phyloP scores from a whole-genome alignment of 2,113 vertebrate genomes.

The Carassius auratus region DNA sequence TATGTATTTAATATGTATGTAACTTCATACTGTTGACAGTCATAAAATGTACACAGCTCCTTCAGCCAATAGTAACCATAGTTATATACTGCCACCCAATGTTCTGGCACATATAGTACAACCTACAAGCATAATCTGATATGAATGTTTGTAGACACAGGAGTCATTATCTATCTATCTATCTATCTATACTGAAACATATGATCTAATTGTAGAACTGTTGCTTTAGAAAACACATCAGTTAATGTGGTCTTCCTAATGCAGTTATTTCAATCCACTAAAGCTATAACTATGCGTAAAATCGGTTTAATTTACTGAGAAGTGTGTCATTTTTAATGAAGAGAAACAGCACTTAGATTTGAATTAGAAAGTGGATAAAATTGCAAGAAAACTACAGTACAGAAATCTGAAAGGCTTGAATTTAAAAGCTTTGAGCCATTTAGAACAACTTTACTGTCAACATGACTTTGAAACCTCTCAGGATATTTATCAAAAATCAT shows the following conservation, averaged over 20 bases:
- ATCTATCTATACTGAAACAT: not conserved
- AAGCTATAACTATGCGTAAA: not conserved
- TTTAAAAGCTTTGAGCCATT: not conserved
- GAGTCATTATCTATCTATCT: not conserved
- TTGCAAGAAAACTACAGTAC: not conserved
- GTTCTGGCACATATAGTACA: constrained; percentile 26
- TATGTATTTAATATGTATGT: not conserved
- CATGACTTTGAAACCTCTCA: not conserved
- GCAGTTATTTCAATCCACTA: not conserved
- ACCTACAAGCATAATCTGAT: not conserved
- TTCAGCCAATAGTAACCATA: not conserved
- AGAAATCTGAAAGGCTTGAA: not conserved
- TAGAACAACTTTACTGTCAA: not conserved
- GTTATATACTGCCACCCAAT: constrained; percentile 31
- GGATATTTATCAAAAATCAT: too few relatives aligned
- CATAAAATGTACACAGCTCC: not conserved
- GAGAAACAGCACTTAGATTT: not conserved
- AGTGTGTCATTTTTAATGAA: not conserved
- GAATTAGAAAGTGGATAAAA: not conserved
- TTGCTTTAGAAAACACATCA: not conserved
- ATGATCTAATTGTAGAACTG: not conserved
- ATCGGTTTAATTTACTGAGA: not conserved
- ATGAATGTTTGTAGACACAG: too few relatives aligned
- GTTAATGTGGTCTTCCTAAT: not conserved
- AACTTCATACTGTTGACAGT: not conserved